Percentiles rank a stretch among this genome's conserved stretches.
These are phyloP conservation scores for Tichodroma muraria DNA, from an alignment of 2,113 vertebrate genomes.

Conservation along the genomic window DNA sequence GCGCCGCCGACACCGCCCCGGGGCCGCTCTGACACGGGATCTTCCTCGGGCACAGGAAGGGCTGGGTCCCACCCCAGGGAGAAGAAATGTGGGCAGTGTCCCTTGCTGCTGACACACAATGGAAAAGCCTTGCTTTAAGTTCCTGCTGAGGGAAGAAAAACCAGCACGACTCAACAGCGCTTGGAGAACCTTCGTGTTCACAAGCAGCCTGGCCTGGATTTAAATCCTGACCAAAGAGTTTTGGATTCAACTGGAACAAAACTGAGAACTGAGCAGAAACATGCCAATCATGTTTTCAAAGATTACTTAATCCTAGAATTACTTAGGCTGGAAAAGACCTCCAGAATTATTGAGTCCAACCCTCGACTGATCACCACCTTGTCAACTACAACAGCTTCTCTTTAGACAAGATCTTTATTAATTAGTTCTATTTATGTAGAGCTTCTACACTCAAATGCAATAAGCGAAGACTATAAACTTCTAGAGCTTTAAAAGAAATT, in stretches of 20 bases:
- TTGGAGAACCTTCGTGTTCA: accelerated
- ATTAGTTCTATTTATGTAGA: not conserved
- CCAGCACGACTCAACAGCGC: accelerated
- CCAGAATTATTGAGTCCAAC: not conserved
- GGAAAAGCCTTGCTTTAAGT: not conserved
- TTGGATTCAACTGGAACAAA: not conserved
- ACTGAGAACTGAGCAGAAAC: not conserved
- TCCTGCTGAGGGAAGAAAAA: not conserved
- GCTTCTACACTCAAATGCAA: not conserved
- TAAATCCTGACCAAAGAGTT: not conserved
- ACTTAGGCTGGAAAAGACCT: not conserved
- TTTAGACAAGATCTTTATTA: not conserved
- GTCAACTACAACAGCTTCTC: not conserved
- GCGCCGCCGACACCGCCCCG: constrained; percentile 63
- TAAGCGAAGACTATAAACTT: not conserved
- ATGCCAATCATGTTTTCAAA: not conserved
- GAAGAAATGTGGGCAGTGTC: accelerated
- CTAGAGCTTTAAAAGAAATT: not conserved
- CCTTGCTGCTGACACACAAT: not conserved
- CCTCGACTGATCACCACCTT: not conserved
- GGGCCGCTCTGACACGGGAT: not conserved
- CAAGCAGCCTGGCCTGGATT: not conserved
- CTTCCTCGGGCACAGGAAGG: accelerated
- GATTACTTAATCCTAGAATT: not conserved
- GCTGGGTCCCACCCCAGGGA: not conserved